Conservation (phyloP, 2,888 invertebrate species). For the Apotomis betuletana region DNA sequence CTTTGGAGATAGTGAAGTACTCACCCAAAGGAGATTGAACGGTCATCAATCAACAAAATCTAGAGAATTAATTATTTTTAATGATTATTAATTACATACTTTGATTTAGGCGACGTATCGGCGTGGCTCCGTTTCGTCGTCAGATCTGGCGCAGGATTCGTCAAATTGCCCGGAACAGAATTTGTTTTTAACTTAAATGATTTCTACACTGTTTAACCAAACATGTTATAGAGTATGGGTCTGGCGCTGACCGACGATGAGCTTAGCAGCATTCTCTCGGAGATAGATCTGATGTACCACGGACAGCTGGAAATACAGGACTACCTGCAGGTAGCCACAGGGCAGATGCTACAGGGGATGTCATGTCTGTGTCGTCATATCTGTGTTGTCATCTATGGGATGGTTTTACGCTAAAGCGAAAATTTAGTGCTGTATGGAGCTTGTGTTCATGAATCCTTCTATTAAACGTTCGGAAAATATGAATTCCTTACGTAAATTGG, state of each 20-base stretch:
- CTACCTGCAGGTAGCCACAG: constrained; percentile 90
- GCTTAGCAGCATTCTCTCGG: constrained; percentile 90
- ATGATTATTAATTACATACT: too few species aligned
- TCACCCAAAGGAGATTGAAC: too few species aligned
- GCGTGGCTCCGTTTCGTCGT: too few species aligned
- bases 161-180: neutral
- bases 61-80: too few species aligned
- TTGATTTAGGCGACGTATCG: too few species aligned
- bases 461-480: neutral
- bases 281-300: constrained; percentile 93
- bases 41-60: too few species aligned
- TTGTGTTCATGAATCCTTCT: constrained; percentile 2
- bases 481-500: too few species aligned
- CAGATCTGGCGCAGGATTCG: too few species aligned
- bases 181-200: neutral
- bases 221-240: constrained; percentile 85
- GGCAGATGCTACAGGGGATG: constrained; percentile 31
- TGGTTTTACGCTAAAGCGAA: constrained; percentile 32
- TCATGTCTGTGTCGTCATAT: constrained; percentile 51
- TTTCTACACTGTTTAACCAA: constrained; percentile 28
- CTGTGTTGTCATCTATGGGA: constrained; percentile 45
- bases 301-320: constrained; percentile 94
- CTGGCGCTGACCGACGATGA: constrained; percentile 86
- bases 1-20: too few species aligned
- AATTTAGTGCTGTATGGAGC: constrained; percentile 15